These are phyloP conservation scores for Spea bombifrons DNA, from an alignment of 2,113 vertebrate species.

Conservation along the genomic window DNA sequence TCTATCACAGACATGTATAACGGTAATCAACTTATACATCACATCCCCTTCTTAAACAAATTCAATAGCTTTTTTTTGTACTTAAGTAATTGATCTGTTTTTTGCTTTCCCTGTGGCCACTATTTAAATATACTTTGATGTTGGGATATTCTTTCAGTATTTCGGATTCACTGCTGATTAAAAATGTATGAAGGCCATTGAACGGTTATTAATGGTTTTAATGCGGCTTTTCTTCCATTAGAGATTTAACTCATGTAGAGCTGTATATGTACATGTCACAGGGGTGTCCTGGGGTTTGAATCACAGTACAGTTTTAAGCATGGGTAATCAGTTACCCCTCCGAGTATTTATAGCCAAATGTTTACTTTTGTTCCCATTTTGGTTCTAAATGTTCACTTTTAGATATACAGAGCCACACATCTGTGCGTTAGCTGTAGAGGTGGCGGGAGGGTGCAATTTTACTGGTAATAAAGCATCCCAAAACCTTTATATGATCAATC, in stretches of 20 bases:
- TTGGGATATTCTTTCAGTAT: conserved; percentile 51
- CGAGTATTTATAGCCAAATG: conserved; percentile 8
- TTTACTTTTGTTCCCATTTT: background rate
- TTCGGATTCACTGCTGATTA: conserved; percentile 55
- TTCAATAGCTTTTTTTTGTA: conserved; percentile 24
- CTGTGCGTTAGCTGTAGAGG: no score
- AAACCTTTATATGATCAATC: no score
- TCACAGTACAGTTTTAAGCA: background rate
- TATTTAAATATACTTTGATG: conserved; percentile 59
- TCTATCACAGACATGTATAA: background rate
- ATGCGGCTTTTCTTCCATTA: conserved; percentile 48
- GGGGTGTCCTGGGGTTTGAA: background rate
- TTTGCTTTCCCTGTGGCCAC: conserved; percentile 54
- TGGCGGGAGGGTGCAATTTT: no score
- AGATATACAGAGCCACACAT: no score
- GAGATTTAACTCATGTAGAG: conserved; percentile 3
- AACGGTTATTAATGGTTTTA: conserved; percentile 50
- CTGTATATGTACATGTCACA: background rate
- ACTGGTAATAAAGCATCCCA: no score
- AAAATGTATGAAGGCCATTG: conserved; percentile 68
- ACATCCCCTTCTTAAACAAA: conserved; percentile 28
- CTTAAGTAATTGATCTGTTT: conserved; percentile 56
- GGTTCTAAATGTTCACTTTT: no score
- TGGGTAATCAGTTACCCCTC: background rate
- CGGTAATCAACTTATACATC: conserved; percentile 44